A percentile compares a stretch with the other conserved stretches of the same genome.
Conservation (phyloP, 2,113 vertebrate genomes). For the Melanocharis versteri region DNA sequence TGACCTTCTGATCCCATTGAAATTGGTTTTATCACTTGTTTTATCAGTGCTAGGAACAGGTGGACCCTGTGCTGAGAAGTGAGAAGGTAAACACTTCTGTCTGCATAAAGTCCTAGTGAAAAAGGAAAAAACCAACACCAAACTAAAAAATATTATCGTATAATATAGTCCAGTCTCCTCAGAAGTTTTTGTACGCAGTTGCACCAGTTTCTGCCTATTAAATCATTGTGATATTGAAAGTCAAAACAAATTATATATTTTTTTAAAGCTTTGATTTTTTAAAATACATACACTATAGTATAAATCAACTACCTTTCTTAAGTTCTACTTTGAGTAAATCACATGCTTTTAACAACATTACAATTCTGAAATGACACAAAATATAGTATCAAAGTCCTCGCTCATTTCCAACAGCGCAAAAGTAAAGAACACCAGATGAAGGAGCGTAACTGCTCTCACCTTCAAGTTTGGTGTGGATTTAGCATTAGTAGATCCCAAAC, state of each 20-base stretch:
- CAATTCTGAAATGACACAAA: background rate
- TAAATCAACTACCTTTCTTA: background rate
- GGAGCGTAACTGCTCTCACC: background rate
- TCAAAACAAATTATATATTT: background rate
- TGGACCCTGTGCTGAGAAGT: background rate
- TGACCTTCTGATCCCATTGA: background rate
- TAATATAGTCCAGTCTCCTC: background rate
- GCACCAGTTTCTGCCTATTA: background rate
- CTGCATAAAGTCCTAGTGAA: background rate
- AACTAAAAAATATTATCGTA: background rate
- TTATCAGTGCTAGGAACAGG: background rate
- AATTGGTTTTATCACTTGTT: background rate
- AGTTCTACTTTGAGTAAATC: background rate
- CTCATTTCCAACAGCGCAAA: background rate
- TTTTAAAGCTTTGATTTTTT: background rate
- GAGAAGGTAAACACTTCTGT: background rate
- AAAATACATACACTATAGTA: background rate
- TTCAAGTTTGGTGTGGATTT: background rate
- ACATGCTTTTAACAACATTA: background rate
- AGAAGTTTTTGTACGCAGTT: background rate
- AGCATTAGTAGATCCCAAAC: background rate
- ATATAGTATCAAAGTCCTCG: fast-evolving
- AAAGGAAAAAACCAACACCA: background rate
- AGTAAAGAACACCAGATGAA: background rate
- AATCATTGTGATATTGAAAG: background rate